A percentile compares a stretch with the other conserved stretches of the same genome.
phyloP scores from a whole-genome alignment of 1,140 invertebrate species.

The Nasonia vitripennis region DNA sequence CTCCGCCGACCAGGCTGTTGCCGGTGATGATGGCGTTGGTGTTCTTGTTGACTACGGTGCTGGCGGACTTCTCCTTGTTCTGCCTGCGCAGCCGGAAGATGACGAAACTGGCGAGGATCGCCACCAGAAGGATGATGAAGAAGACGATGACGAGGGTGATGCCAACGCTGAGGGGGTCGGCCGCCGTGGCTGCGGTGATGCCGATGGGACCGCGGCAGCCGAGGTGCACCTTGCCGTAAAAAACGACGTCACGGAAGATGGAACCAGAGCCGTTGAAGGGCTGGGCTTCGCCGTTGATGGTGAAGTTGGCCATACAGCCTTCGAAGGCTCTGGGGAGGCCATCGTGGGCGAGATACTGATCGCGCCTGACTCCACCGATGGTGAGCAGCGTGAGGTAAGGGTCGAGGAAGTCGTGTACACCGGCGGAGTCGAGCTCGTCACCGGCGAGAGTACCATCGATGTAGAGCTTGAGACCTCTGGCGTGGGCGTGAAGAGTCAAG shows the following conservation, averaged over 20 bases:
- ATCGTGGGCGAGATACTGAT: constrained; percentile 75
- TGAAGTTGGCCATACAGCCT: constrained; percentile 93
- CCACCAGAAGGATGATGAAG: constrained; percentile 91
- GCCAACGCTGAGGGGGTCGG: constrained; percentile 92
- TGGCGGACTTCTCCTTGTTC: constrained; percentile 84
- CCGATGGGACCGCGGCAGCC: constrained; percentile 84
- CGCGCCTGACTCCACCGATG: constrained; percentile 82
- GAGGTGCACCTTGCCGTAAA: constrained; percentile 81
- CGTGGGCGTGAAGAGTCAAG: constrained; percentile 82
- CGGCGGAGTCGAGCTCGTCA: constrained; percentile 88
- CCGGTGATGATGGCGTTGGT: constrained; percentile 70
- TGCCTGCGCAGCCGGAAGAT: constrained; percentile 91
- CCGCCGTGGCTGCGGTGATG: constrained; percentile 83
- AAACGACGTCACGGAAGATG: constrained; percentile 82
- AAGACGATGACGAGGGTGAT: constrained; percentile 95
- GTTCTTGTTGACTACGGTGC: constrained; percentile 67
- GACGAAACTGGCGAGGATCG: constrained; percentile 91
- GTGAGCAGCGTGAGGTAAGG: constrained; percentile 88
- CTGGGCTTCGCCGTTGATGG: constrained; percentile 91
- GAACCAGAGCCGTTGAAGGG: constrained; percentile 91
- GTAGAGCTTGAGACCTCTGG: constrained; percentile 82
- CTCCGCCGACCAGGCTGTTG: constrained; percentile 57
- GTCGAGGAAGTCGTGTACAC: constrained; percentile 93
- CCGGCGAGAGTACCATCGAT: constrained; percentile 84
- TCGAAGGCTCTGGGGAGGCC: constrained; percentile 80